Conservation (phyloP, 92 coral and sea anemone genomes). For the Epizoanthus ramosus region DNA sequence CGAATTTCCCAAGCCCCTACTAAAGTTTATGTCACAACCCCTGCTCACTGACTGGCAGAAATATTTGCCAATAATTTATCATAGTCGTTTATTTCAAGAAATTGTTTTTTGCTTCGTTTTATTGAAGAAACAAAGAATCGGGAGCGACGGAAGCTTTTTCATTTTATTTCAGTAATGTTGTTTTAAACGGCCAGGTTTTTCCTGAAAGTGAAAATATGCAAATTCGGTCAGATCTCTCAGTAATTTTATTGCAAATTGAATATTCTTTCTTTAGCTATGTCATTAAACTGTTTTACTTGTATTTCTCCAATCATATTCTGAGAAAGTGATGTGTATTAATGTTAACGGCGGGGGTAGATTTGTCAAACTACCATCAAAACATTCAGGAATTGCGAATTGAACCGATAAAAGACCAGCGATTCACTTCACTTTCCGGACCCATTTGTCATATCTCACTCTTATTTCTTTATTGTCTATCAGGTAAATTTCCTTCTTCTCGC, state of each 20-base stretch:
- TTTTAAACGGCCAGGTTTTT: constrained; percentile 1
- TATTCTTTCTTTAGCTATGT: background rate
- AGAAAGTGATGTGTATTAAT: background rate
- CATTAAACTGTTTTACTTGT: constrained; percentile 2
- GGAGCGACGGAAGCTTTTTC: background rate
- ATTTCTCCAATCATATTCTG: constrained; percentile 21
- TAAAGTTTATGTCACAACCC: background rate
- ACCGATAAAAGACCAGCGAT: too few species aligned
- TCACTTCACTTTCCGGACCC: too few species aligned
- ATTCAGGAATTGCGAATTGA: too few species aligned
- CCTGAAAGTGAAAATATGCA: constrained; percentile 27
- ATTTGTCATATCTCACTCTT: too few species aligned
- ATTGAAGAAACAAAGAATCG: background rate
- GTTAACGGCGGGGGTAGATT: background rate
- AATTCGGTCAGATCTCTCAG: background rate
- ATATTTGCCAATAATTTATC: background rate
- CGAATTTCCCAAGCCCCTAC: constrained; percentile 17
- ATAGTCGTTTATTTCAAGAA: background rate
- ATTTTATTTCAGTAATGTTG: background rate
- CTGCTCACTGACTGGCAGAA: background rate
- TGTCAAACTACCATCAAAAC: too few species aligned
- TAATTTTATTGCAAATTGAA: constrained; percentile 21
- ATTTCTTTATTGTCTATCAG: too few species aligned
- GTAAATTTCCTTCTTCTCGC: too few species aligned
- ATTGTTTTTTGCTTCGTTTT: background rate